These are phyloP conservation scores for Oncorhynchus clarkii DNA, from an alignment of 2,113 vertebrate species.

Conservation along the genomic window DNA sequence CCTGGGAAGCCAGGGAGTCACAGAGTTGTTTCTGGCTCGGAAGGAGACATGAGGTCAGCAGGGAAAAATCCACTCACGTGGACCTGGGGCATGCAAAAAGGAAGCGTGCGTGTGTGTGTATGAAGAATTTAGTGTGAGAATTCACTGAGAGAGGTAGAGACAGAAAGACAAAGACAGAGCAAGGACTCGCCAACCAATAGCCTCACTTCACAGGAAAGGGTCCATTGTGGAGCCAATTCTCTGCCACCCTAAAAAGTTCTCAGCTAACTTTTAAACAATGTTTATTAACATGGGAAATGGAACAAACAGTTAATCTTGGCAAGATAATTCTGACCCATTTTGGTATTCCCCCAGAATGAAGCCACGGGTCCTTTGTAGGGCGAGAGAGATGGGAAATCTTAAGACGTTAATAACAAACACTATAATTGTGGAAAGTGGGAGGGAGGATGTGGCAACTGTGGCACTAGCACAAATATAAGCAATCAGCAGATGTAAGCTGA, in stretches of 20 bases:
- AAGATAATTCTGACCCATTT: slow-evolving; percentile 34
- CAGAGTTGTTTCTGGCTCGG: slow-evolving; percentile 65
- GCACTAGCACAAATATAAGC: slow-evolving; percentile 22
- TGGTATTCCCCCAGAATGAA: slow-evolving; percentile 67
- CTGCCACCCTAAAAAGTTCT: slow-evolving; percentile 46
- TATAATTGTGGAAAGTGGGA: slow-evolving; percentile 3
- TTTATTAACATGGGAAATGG: slow-evolving; percentile 42
- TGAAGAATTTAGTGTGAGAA: neutral
- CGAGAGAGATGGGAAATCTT: neutral
- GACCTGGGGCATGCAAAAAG: slow-evolving; percentile 54
- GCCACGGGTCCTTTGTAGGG: slow-evolving; percentile 61
- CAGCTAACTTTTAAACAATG: slow-evolving; percentile 40
- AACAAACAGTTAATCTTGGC: slow-evolving; percentile 39
- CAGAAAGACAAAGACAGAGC: neutral
- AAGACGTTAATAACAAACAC: slow-evolving; percentile 10
- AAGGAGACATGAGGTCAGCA: slow-evolving; percentile 71
- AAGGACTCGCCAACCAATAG: slow-evolving; percentile 29
- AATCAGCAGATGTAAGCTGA: slow-evolving; percentile 10
- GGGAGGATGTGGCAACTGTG: slow-evolving; percentile 8
- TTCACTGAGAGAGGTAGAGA: neutral
- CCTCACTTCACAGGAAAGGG: slow-evolving; percentile 5
- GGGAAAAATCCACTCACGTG: slow-evolving; percentile 69
- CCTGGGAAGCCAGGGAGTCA: slow-evolving; percentile 29
- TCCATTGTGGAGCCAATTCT: slow-evolving; percentile 16
- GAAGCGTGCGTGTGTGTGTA: slow-evolving; percentile 17